These are phyloP conservation scores for Falco cherrug DNA, from an alignment of 2,797 vertebrate genomes.

Conservation along the genomic window DNA sequence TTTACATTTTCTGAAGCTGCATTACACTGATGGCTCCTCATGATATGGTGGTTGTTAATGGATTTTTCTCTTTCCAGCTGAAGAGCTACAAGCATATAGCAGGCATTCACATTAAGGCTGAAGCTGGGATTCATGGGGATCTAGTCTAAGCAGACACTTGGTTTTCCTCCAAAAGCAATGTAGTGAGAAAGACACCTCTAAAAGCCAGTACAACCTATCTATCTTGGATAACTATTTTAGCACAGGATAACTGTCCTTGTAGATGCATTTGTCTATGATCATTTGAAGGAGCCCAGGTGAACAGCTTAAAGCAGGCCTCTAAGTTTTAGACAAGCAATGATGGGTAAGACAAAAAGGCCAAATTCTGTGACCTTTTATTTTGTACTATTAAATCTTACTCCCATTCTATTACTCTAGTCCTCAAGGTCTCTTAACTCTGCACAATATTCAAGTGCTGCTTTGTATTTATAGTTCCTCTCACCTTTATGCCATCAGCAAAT, in stretches of 20 bases:
- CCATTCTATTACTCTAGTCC: background rate
- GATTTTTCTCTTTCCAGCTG: background rate
- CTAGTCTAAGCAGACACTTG: background rate
- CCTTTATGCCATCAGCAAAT: conserved; percentile 19
- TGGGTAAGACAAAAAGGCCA: background rate
- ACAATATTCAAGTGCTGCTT: background rate
- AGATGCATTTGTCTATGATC: background rate
- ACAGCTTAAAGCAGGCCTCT: background rate
- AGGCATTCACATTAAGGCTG: background rate
- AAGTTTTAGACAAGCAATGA: background rate
- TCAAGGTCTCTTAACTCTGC: conserved; percentile 22
- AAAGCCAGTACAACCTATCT: background rate
- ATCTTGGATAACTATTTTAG: background rate
- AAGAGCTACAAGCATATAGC: background rate
- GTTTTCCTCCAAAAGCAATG: background rate
- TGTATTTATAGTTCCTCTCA: conserved; percentile 24
- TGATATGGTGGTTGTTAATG: background rate
- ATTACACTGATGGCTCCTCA: background rate
- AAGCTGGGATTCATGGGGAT: background rate
- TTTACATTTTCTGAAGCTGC: background rate
- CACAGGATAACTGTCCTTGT: background rate
- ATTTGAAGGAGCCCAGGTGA: background rate
- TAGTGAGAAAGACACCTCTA: background rate
- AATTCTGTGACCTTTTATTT: conserved; percentile 30
- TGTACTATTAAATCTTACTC: conserved; percentile 25